A percentile compares a stretch with the other conserved stretches of the same genome.
phyloP scores from a whole-genome alignment of 1,140 invertebrate genomes.

The Ooceraea biroi region DNA sequence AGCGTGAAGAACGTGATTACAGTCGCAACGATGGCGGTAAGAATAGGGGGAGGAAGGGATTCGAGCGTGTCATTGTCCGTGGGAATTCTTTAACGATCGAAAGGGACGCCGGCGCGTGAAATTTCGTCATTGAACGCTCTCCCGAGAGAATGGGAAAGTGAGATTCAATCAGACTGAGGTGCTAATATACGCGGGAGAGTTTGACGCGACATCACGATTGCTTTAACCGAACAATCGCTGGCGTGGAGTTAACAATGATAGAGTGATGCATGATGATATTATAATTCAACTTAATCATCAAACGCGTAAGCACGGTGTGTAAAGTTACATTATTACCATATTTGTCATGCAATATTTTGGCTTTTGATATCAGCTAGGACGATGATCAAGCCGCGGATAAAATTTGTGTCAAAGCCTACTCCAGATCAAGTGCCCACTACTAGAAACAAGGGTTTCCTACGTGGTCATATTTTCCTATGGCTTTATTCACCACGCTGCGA shows the following conservation, averaged over 20 bases:
- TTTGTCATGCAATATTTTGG: not conserved
- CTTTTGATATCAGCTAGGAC: not conserved
- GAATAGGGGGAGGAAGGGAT: not conserved
- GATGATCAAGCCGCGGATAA: not conserved
- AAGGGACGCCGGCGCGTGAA: conserved; percentile 17
- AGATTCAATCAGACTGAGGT: not conserved
- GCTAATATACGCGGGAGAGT: conserved; percentile 19
- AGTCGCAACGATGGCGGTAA: not conserved
- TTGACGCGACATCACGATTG: conserved; percentile 7
- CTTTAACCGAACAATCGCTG: not conserved
- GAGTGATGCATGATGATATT: conserved; percentile 19
- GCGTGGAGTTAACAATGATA: not conserved
- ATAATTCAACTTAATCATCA: not conserved
- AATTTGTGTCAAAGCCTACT: not conserved
- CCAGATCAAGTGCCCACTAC: not conserved
- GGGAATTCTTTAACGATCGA: conserved; percentile 39
- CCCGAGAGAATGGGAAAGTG: conserved; percentile 5
- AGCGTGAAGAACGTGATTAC: conserved; percentile 23
- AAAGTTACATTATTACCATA: not conserved
- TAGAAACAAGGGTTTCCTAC: not conserved
- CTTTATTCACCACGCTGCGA: no score
- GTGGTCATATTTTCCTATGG: not conserved
- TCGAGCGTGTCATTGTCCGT: conserved; percentile 38
- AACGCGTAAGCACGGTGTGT: not conserved
- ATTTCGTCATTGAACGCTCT: conserved; percentile 36